These are phyloP conservation scores for Eulimnadia texana DNA, from an alignment of 1,140 invertebrate genomes.

Conservation along the genomic window DNA sequence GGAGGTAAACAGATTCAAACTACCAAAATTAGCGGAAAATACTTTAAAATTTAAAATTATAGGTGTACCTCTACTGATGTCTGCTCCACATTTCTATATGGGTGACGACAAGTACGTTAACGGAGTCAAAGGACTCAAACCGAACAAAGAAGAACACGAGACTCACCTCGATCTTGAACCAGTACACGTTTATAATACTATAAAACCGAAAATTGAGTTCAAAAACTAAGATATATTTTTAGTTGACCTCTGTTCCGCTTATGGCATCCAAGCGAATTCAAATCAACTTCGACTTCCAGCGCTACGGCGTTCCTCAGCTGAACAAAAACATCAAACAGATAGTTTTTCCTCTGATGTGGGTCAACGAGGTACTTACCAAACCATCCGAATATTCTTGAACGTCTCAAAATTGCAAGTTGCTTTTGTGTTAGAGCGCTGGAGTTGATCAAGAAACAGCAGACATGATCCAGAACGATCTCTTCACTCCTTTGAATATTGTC, in stretches of 20 bases:
- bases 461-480: not conserved
- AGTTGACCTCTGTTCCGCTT: conserved; percentile 3
- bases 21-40: no score
- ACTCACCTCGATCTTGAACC: conserved; percentile 26
- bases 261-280: conserved; percentile 11
- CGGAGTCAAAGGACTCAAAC: conserved; percentile 18
- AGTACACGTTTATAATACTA: conserved; percentile 8
- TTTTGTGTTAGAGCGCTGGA: not conserved
- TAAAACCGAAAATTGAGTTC: not conserved
- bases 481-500: not conserved
- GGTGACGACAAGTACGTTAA: conserved; percentile 21
- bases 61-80: conserved; percentile 25
- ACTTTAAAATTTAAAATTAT: no score
- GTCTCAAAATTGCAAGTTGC: no score
- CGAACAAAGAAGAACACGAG: conserved; percentile 23
- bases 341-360: conserved; percentile 9
- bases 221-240: not conserved
- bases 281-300: conserved; percentile 8
- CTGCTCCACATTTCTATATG: conserved; percentile 25
- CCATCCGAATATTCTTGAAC: no score
- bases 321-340: not conserved
- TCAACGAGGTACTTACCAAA: conserved; percentile 16
- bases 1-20: no score
- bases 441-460: not conserved
- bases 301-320: not conserved